Evolutionary conservation across 2,113 vertebrate genomes (phyloP), one percentile per base, ranked within the genome.

Genomic region (Corvus hawaiiensis): DNA sequence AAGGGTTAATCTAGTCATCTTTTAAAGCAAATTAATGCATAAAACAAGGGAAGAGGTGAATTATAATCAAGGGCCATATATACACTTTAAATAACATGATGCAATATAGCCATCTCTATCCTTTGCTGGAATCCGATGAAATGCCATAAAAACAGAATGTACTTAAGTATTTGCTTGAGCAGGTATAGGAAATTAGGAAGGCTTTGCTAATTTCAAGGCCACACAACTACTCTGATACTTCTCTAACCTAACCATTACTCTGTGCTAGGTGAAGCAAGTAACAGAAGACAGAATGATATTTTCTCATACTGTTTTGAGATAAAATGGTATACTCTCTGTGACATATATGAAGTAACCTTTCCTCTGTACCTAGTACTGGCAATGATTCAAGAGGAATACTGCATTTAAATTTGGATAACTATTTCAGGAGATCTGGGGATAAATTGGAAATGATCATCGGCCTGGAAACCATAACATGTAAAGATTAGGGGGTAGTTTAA

Each of bases 1-100:
- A 84, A 77, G 61, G 80, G 95, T 76, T 95, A 28, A 17, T 90
- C 82, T 95, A 84, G 94, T 79, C 49, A 88, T 84, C 58, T 71
- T 95, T 91, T 35, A 83, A 30, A 71, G 56, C 9, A 77, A 66
- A 90, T 77, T 71, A 92, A 48, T 74, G 10, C 7, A 54, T 39
- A 24, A 86, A 63, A 89, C 1, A 4, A 77, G 16, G 15, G 24
- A 86, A 91, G 41, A 44, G 8, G 41, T 87, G 64, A 92, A 82
- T 61, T 63, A 76, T 58, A 56, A 71, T 67, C 77, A 73, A 68
- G 15, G 43, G 32, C 5, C 37, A 66, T 43, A 52, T 10, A 69
- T 19, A 46, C 5, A 43, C 18, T 83, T 82, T n/a, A 59, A 78
- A 64, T 33, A 6, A 44, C 22, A 76, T 13, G 13, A 67, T 64